These are phyloP conservation scores for Astyanax mexicanus DNA, from an alignment of 2,797 vertebrate genomes.

Conservation along the genomic window DNA sequence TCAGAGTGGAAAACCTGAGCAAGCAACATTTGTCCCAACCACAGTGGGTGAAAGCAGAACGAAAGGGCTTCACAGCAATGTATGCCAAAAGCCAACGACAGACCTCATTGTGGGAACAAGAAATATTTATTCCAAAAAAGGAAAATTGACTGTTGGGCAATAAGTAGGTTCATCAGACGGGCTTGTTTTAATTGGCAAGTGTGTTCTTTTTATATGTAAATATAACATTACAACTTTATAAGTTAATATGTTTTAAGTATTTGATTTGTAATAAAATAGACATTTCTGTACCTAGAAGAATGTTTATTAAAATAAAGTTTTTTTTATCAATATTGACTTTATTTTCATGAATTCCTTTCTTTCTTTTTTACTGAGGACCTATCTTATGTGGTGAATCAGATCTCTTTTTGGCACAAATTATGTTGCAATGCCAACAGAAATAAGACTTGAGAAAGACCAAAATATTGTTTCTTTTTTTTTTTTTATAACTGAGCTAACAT, in stretches of 20 bases:
- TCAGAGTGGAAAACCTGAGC: conserved; percentile 58
- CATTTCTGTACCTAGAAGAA: not conserved
- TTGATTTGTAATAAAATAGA: too few species aligned
- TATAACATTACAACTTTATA: too few species aligned
- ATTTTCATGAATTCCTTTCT: not conserved
- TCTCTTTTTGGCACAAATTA: not conserved
- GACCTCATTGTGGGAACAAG: not conserved
- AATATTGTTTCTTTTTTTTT: too few species aligned
- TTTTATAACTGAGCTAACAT: not conserved
- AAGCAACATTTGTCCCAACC: conserved; percentile 8
- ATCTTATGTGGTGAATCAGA: not conserved
- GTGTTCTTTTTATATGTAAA: not conserved
- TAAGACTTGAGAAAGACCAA: too few species aligned
- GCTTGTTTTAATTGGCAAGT: not conserved
- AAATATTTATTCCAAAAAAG: not conserved
- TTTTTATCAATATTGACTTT: not conserved
- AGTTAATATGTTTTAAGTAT: too few species aligned
- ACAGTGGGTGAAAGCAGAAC: conserved; percentile 27
- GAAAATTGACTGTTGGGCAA: too few species aligned
- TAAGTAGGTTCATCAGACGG: not conserved
- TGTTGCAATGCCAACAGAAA: not conserved
- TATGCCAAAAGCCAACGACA: not conserved
- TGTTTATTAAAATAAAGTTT: not conserved
- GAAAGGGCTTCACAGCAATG: not conserved
- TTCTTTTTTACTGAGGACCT: not conserved